A percentile compares a stretch with the other conserved stretches of the same genome.
Evolutionary conservation across 2,797 vertebrate genomes (phyloP).

Genomic region (Petrocephalus sullivani): DNA sequence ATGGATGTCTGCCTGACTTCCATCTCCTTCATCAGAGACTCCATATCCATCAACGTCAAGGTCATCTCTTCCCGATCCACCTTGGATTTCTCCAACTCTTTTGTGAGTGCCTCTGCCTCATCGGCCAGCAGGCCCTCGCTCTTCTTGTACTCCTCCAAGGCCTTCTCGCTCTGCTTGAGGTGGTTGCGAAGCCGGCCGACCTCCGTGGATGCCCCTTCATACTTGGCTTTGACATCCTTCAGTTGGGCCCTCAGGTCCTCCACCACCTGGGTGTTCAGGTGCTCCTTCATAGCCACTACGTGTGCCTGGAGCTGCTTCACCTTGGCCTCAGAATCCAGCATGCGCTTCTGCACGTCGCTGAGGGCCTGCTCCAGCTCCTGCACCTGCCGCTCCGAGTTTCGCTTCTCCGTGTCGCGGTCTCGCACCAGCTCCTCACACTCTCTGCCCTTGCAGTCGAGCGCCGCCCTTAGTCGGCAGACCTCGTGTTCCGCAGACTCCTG

Average conservation of each 20-base stretch:
- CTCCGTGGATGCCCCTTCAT: slow-evolving; percentile 86
- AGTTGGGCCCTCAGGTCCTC: slow-evolving; percentile 85
- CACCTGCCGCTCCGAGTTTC: slow-evolving; percentile 81
- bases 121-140: slow-evolving; percentile 73
- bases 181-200: slow-evolving; percentile 86
- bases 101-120: slow-evolving; percentile 71
- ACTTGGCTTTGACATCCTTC: slow-evolving; percentile 79
- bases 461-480: slow-evolving; percentile 62
- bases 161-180: slow-evolving; percentile 81
- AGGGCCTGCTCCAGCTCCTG: slow-evolving; percentile 86
- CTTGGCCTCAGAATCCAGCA: slow-evolving; percentile 93
- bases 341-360: slow-evolving; percentile 90
- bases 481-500: slow-evolving; percentile 62
- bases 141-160: slow-evolving; percentile 79
- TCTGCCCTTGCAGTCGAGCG: slow-evolving; percentile 67
- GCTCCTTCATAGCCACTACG: slow-evolving; percentile 89
- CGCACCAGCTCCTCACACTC: slow-evolving; percentile 75
- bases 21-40: slow-evolving; percentile 66
- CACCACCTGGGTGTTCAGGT: slow-evolving; percentile 60
- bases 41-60: slow-evolving; percentile 52
- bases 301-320: slow-evolving; percentile 95
- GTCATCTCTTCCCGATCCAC: slow-evolving; percentile 64
- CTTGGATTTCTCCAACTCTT: slow-evolving; percentile 60
- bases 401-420: slow-evolving; percentile 71
- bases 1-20: slow-evolving; percentile 51